Percentiles rank a stretch among this genome's conserved stretches.
Conservation (phyloP, 2,797 vertebrate species). For the Sus cebifrons region DNA sequence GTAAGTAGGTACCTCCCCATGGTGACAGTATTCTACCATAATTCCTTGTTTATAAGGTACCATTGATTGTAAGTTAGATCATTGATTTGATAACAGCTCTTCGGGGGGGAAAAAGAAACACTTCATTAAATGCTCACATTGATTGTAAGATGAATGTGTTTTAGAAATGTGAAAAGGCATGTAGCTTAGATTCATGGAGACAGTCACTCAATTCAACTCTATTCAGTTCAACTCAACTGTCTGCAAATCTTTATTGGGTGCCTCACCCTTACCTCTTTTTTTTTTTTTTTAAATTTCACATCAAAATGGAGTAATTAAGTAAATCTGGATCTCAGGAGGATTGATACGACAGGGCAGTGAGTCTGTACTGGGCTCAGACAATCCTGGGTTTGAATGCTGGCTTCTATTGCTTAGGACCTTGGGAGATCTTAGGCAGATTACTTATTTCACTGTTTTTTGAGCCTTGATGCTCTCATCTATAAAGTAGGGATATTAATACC, state of each 20-base stretch:
- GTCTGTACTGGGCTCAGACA: not conserved
- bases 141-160: constrained; percentile 31
- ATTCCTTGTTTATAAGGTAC: constrained; percentile 54
- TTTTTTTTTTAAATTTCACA: not conserved
- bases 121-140: constrained; percentile 3
- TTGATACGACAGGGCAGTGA: not conserved
- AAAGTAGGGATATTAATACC: not conserved
- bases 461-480: not conserved
- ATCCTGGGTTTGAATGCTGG: not conserved
- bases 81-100: constrained; percentile 67
- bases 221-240: not conserved
- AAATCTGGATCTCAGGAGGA: constrained; percentile 60
- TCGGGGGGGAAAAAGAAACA: not conserved
- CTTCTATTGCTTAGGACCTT: not conserved
- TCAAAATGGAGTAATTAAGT: constrained; percentile 72
- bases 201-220: not conserved
- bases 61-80: constrained; percentile 16
- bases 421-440: not conserved
- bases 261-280: not conserved
- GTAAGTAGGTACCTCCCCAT: not conserved
- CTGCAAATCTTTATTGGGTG: not conserved
- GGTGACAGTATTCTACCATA: not conserved
- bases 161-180: not conserved
- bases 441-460: constrained; percentile 9
- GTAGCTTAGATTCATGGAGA: not conserved